A percentile compares a stretch with the other conserved stretches of the same genome.
Conservation (phyloP, 2,797 vertebrate species). For the Rhabdomys pumilio region DNA sequence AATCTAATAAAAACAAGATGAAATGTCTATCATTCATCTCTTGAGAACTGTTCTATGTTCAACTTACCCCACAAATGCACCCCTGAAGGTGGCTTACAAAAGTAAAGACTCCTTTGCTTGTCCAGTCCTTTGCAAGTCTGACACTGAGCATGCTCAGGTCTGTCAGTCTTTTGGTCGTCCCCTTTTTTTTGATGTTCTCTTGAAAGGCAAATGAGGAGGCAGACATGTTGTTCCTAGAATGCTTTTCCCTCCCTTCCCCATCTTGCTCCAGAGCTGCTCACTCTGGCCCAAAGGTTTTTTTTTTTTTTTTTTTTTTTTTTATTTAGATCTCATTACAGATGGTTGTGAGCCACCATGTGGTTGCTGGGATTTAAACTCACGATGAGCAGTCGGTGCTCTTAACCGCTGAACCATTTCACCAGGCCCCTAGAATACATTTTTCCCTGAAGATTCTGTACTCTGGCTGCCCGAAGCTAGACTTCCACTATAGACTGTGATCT, state of each 20-base stretch:
- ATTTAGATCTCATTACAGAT: no score
- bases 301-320: no score
- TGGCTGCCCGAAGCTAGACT: not conserved
- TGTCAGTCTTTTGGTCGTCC: not conserved
- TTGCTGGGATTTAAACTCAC: no score
- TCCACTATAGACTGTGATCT: not conserved
- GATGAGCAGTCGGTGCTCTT: no score
- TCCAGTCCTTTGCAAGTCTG: not conserved
- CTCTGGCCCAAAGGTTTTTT: no score
- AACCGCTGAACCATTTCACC: no score
- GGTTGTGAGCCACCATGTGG: no score
- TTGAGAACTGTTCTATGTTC: constrained; percentile 28
- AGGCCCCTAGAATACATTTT: not conserved
- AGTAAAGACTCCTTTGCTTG: constrained; percentile 7
- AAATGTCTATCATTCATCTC: not conserved
- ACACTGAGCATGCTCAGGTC: not conserved
- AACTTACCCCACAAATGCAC: not conserved
- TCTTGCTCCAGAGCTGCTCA: no score
- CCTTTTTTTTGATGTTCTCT: not conserved
- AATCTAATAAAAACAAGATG: not conserved
- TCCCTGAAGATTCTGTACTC: not conserved
- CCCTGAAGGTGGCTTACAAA: not conserved
- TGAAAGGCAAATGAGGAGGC: constrained; percentile 4
- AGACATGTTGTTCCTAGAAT: not conserved
- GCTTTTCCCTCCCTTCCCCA: not conserved